A percentile compares a stretch with the other conserved stretches of the same genome.
phyloP scores from a whole-genome alignment of 2,797 vertebrate genomes.

The Eupleurogrammus muticus region DNA sequence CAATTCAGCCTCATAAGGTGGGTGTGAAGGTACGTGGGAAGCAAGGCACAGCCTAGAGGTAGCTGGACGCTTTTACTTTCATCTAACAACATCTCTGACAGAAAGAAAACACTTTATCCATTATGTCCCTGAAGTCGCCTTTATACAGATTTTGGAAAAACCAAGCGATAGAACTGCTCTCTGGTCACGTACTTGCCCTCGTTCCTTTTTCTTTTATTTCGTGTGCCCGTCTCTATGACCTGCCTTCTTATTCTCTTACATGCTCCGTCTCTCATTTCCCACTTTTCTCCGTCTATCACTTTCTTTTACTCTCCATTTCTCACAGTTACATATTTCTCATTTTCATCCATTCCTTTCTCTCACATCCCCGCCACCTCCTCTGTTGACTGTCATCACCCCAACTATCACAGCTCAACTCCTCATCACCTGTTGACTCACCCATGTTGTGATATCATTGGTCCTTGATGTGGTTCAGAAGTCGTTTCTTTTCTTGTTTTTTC shows the following conservation, averaged over 20 bases:
- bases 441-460: neutral
- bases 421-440: slow-evolving; percentile 6
- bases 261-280: slow-evolving; percentile 23
- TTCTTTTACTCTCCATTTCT: slow-evolving; percentile 16
- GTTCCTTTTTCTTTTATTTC: slow-evolving; percentile 44
- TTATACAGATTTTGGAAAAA: slow-evolving; percentile 38
- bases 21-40: slow-evolving; percentile 22
- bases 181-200: slow-evolving; percentile 18
- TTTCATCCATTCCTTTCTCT: slow-evolving; percentile 17
- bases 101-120: slow-evolving; percentile 43
- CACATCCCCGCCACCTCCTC: slow-evolving; percentile 3
- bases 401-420: slow-evolving; percentile 21
- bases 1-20: slow-evolving; percentile 10
- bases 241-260: slow-evolving; percentile 38
- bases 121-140: slow-evolving; percentile 43
- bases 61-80: slow-evolving; percentile 29
- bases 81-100: slow-evolving; percentile 36
- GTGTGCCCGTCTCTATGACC: slow-evolving; percentile 10
- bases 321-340: slow-evolving; percentile 4
- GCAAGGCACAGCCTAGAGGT: slow-evolving; percentile 19
- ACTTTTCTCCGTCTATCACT: slow-evolving; percentile 30
- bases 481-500: neutral
- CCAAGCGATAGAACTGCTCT: slow-evolving; percentile 35
- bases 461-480: neutral
- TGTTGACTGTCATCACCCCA: slow-evolving; percentile 21